These are phyloP conservation scores for Salvelinus fontinalis DNA, from an alignment of 2,113 vertebrate genomes.

Conservation along the genomic window DNA sequence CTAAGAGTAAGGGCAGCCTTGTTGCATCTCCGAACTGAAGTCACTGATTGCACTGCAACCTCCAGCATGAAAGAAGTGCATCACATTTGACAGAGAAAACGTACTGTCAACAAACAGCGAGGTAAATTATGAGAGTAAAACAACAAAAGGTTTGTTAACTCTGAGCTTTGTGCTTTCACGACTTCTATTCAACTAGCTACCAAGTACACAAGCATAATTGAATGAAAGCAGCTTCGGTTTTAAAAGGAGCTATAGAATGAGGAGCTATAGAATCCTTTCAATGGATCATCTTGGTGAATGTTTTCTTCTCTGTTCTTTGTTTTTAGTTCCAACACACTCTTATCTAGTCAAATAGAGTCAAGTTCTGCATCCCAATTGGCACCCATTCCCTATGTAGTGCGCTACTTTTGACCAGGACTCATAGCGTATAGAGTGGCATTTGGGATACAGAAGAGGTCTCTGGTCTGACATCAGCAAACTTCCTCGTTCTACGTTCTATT, in stretches of 20 bases:
- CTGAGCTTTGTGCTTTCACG: slow-evolving; percentile 37
- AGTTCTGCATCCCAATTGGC: no score
- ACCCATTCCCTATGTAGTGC: no score
- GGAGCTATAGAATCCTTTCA: slow-evolving; percentile 59
- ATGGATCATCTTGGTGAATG: slow-evolving; percentile 44
- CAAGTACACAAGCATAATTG: slow-evolving; percentile 32
- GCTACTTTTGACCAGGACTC: no score
- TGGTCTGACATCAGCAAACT: no score
- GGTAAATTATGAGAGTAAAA: background rate
- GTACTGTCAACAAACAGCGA: background rate
- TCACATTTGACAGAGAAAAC: background rate
- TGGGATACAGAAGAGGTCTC: no score
- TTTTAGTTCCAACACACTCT: background rate
- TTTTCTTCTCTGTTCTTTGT: slow-evolving; percentile 30
- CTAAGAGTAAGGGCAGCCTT: background rate
- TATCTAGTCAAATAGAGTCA: background rate
- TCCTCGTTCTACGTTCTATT: no score
- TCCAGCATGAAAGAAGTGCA: background rate
- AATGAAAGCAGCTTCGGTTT: slow-evolving; percentile 47
- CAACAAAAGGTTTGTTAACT: background rate
- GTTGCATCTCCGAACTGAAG: slow-evolving; percentile 19
- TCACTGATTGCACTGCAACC: slow-evolving; percentile 19
- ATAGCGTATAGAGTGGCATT: no score
- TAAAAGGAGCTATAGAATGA: slow-evolving; percentile 32
- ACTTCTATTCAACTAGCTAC: slow-evolving; percentile 40